These are phyloP conservation scores for Diarsia dahlii DNA, from an alignment of 2,888 invertebrate species.

Conservation along the genomic window DNA sequence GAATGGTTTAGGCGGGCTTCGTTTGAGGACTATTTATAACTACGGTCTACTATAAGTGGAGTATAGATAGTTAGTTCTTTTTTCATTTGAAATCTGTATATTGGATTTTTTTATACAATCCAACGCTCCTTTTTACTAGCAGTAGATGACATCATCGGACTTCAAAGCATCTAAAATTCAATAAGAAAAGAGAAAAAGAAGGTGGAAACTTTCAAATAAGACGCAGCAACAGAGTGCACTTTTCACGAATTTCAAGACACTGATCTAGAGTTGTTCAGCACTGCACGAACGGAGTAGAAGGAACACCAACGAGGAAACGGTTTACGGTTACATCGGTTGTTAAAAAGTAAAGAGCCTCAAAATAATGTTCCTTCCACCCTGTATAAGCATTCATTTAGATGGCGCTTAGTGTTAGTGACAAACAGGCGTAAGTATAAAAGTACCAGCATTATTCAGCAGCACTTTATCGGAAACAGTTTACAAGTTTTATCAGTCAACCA, in stretches of 20 bases:
- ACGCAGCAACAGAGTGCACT: too few relatives aligned
- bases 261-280: too few relatives aligned
- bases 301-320: too few relatives aligned
- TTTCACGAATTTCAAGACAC: too few relatives aligned
- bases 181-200: not conserved
- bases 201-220: not conserved
- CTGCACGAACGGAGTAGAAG: too few relatives aligned
- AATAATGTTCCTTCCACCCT: too few relatives aligned
- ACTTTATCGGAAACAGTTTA: conserved; percentile 24
- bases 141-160: not conserved
- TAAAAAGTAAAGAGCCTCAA: too few relatives aligned
- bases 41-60: not conserved
- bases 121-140: not conserved
- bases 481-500: conserved; percentile 6
- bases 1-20: not conserved
- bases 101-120: not conserved
- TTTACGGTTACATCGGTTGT: too few relatives aligned
- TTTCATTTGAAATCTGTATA: not conserved
- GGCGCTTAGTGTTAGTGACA: not conserved
- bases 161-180: not conserved
- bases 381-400: not conserved
- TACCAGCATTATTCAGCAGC: not conserved
- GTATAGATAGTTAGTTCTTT: too few relatives aligned
- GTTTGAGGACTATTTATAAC: not conserved
- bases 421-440: not conserved